These are phyloP conservation scores for Leptinotarsa defecta DNA, from an alignment of 1,140 invertebrate genomes.

Conservation along the genomic window DNA sequence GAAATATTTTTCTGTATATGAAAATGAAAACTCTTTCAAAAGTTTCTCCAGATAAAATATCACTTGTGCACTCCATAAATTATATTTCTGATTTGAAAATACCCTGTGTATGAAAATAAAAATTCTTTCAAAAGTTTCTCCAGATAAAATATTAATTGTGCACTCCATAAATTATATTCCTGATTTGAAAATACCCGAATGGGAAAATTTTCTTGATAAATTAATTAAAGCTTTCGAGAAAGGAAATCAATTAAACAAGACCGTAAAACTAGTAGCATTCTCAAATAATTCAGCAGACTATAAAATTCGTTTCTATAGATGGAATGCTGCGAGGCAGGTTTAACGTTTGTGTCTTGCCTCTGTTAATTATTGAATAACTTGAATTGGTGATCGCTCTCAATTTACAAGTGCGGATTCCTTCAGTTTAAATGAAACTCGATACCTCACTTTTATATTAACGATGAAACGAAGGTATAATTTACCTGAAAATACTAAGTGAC, in stretches of 20 bases:
- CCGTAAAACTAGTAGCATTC: conserved; percentile 8
- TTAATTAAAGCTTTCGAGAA: background rate
- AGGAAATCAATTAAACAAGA: conserved; percentile 4
- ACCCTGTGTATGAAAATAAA: too few relatives aligned
- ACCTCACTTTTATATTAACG: background rate
- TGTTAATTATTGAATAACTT: conserved; percentile 9
- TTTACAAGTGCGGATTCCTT: conserved; percentile 1
- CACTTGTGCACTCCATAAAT: too few relatives aligned
- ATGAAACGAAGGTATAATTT: background rate
- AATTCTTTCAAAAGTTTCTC: too few relatives aligned
- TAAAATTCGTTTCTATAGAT: conserved; percentile 7
- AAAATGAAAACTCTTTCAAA: too few relatives aligned
- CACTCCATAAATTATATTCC: too few relatives aligned
- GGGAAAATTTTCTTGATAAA: background rate
- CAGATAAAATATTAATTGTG: too few relatives aligned
- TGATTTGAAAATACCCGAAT: too few relatives aligned
- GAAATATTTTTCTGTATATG: too few relatives aligned
- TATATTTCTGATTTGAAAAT: too few relatives aligned
- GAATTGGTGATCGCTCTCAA: background rate
- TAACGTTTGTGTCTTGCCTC: background rate
- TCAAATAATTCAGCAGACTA: conserved; percentile 8
- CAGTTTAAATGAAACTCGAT: background rate
- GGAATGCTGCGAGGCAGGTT: background rate
- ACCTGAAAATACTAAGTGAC: too few relatives aligned
- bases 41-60: too few relatives aligned